These are phyloP conservation scores for cat (Felis catus) DNA, from an alignment of 2,113 vertebrate species.

Conservation along the genomic window DNA sequence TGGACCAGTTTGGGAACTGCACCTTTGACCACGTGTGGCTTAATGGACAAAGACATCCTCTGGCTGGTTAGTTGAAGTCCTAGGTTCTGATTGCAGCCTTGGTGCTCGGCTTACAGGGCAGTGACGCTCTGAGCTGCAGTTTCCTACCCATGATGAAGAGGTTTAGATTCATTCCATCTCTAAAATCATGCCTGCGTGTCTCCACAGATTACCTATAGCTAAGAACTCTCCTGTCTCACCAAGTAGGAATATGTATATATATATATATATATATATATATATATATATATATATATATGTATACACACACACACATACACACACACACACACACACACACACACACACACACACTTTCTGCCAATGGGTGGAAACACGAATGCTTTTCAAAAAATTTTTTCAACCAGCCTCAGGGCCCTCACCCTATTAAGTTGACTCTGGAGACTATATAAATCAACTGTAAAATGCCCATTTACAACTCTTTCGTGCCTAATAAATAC, in stretches of 20 bases:
- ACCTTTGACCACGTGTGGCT: accelerated
- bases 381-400: neutral
- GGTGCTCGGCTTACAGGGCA: neutral
- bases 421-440: neutral
- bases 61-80: neutral
- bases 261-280: too few species aligned
- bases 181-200: neutral
- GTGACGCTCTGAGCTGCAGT: neutral
- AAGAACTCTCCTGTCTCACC: neutral
- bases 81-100: neutral
- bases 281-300: too few species aligned
- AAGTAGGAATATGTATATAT: neutral
- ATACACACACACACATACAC: accelerated
- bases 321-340: too few species aligned
- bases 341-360: neutral
- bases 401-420: neutral
- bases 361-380: neutral
- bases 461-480: neutral
- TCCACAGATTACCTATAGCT: neutral
- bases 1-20: neutral
- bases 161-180: neutral
- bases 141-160: neutral
- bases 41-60: neutral
- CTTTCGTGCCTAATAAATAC: neutral
- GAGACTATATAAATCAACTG: neutral